Percentiles rank a stretch among this genome's conserved stretches.
phyloP scores from a whole-genome alignment of 2,888 invertebrate genomes.

The Trisateles emortualis region DNA sequence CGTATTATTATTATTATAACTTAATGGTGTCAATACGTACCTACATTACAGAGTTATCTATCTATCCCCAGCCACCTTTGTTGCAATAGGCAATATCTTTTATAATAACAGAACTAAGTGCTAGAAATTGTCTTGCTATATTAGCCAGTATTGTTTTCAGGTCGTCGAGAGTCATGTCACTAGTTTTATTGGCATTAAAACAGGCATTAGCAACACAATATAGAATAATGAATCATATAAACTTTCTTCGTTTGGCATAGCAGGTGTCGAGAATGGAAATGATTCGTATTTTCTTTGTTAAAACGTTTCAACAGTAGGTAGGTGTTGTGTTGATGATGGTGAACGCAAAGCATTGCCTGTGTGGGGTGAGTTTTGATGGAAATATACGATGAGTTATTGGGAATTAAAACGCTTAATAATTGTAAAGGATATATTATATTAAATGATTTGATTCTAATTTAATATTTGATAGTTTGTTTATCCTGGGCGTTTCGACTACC shows the following conservation, averaged over 20 bases:
- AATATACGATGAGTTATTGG: conserved; percentile 26
- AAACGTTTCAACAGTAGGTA: conserved; percentile 17
- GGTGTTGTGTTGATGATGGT: conserved; percentile 5
- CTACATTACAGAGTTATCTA: too few species aligned
- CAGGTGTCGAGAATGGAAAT: conserved; percentile 38
- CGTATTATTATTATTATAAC: too few species aligned
- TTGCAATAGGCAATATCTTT: neutral
- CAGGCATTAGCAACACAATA: conserved; percentile 6
- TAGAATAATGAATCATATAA: conserved; percentile 19
- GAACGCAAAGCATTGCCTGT: conserved; percentile 10
- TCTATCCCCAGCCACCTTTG: neutral
- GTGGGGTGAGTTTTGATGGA: conserved; percentile 27
- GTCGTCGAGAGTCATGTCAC: neutral
- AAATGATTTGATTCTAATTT: too few species aligned
- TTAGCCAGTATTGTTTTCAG: neutral
- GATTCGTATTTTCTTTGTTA: conserved; percentile 43
- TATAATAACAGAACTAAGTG: neutral
- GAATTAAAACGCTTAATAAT: neutral
- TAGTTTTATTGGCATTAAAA: conserved; percentile 8
- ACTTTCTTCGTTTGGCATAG: conserved; percentile 31
- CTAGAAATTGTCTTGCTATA: neutral
- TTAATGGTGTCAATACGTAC: too few species aligned
- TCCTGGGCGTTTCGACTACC: too few species aligned
- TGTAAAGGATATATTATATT: too few species aligned
- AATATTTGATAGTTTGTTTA: too few species aligned